Evolutionary conservation across 2,797 vertebrate species (phyloP), one percentile per base, ranked within the genome.

Genomic region (Streptopelia turtur): DNA sequence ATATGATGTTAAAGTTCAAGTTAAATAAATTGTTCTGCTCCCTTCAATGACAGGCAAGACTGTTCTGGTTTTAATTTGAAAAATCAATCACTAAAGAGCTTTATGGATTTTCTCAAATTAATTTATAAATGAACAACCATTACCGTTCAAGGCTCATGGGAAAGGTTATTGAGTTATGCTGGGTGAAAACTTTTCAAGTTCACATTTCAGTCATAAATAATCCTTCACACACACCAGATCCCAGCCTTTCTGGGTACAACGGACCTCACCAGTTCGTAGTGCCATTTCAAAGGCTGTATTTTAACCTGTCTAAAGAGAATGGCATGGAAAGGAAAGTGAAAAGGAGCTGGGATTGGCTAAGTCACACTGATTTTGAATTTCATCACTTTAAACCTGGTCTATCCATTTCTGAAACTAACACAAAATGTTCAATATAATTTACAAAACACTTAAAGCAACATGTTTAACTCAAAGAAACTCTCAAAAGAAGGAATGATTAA

Each of bases 211-310:
- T n/a, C 41, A 71, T 56, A 55, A 68, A 72, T 57, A 45, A 45
- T 18, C 15, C n/a, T 74, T 37, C 28, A 59, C 13, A 47, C 0
- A 1, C 1, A 1, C 35, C 43, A 41, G 47, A 55, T 76, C 7
- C 9, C 6, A 3, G 52, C 15, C 60, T 21, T 89, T 35, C 49
- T 47, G 5, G 24, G 17, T 74, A 52, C 18, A 45, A 53, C 2
- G 60, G 60, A 70, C 13, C 9, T 72, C 39, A 8, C 16, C 8
- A 70, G 39, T 33, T 72, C 3, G 0, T 11, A 76, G 57, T 9
- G 11, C 21, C 1, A 0, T 41, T 43, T 37, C 43, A 47, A 77
- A 60, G 71, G 10, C 24, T 9, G 28, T n/a, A 15, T 41, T 56
- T 56, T 35, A 61, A 61, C 15, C 23, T 37, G 10, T 61, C 25